Conservation (phyloP, 2,888 invertebrate species). For the Phytoseiulus persimilis region DNA sequence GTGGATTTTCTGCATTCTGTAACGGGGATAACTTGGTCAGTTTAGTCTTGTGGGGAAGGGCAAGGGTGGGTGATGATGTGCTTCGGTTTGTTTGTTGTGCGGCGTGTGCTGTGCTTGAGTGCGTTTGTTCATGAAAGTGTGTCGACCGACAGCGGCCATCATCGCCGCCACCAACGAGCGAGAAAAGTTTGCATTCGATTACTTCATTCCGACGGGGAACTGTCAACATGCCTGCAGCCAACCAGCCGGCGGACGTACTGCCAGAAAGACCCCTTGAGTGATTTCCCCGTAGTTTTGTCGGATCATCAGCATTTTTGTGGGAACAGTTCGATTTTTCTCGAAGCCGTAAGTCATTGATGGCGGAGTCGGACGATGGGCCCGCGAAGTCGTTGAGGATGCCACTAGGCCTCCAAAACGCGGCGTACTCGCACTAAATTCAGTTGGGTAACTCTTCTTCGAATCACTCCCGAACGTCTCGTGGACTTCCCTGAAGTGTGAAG, state of each 20-base stretch:
- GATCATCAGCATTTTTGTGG: not conserved
- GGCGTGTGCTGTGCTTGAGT: not conserved
- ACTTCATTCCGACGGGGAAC: not conserved
- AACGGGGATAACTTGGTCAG: too few relatives aligned
- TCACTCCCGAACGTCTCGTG: too few relatives aligned
- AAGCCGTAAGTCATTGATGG: not conserved
- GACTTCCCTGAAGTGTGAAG: too few relatives aligned
- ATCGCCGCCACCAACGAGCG: not conserved
- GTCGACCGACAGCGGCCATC: not conserved
- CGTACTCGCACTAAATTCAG: too few relatives aligned
- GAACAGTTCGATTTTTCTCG: not conserved
- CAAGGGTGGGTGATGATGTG: not conserved
- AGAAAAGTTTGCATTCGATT: not conserved
- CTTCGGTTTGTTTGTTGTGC: not conserved
- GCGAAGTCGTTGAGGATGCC: too few relatives aligned
- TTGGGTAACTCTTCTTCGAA: too few relatives aligned
- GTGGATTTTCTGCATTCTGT: too few relatives aligned
- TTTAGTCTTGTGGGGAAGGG: not conserved
- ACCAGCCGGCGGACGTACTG: not conserved
- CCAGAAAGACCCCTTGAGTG: not conserved
- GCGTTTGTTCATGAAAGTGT: not conserved
- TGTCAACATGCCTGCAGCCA: not conserved
- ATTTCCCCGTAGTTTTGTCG: not conserved
- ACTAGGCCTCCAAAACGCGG: too few relatives aligned
- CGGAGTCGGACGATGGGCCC: too few relatives aligned